Conservation (phyloP, 2,888 invertebrate genomes). For the Rhagonycha fulva region DNA sequence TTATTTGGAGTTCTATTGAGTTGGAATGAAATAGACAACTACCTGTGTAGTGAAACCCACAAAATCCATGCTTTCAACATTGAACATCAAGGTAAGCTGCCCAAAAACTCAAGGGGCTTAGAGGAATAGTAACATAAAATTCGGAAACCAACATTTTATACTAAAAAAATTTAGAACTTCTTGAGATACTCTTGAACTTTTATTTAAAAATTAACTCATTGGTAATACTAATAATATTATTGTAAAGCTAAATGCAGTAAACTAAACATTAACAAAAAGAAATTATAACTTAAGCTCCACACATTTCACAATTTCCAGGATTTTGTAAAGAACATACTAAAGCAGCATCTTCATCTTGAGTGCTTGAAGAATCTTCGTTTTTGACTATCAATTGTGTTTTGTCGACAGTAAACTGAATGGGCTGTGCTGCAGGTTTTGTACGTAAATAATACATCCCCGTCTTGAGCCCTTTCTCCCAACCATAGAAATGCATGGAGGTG, state of each 20-base stretch:
- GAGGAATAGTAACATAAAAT: no score
- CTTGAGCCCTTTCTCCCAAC: constrained; percentile 95
- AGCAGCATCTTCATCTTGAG: constrained; percentile 68
- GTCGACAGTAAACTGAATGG: constrained; percentile 97
- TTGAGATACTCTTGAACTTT: no score
- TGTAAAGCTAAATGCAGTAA: background rate
- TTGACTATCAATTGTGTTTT: constrained; percentile 66
- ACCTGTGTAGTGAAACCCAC: no score
- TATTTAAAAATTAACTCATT: no score
- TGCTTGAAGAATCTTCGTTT: constrained; percentile 16
- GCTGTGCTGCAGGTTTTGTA: constrained; percentile 94
- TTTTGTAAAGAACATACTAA: constrained; percentile 86
- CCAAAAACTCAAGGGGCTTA: no score
- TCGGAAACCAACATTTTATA: no score
- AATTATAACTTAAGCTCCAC: constrained; percentile 68
- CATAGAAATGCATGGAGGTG: constrained; percentile 97
- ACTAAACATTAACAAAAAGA: background rate
- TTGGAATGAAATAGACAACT: no score
- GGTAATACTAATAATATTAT: background rate
- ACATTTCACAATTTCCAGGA: constrained; percentile 85
- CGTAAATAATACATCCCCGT: constrained; percentile 99
- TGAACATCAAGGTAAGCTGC: no score
- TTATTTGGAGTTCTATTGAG: no score
- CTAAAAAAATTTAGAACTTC: no score
- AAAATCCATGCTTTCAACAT: no score